Base-by-base conservation (phyloP, 1,140 invertebrate species). In the Magallana gigas region DNA sequence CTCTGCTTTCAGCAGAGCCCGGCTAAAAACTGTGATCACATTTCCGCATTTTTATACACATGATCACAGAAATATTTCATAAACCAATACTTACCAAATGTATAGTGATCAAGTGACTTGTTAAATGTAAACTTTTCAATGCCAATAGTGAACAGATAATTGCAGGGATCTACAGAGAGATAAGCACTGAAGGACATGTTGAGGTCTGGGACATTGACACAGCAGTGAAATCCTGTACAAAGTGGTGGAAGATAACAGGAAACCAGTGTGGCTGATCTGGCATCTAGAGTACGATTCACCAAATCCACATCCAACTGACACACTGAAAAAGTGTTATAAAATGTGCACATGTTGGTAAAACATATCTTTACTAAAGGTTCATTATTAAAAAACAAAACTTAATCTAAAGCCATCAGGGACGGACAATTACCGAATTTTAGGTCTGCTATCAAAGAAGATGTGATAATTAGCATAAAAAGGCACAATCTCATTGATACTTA, bases 81-180 rank as follows among this genome's bases (percentile, higher is more conserved):
- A 48, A 48, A 48, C 36, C 36, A 48, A 48, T 48, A 4, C 81
- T 58, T 62, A 36, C 87, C 89, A 84, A 87, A 90, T 1, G 60
- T 62, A 76, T 90, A 90, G 23, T 85, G 58, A 56, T 82, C 48
- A 16, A 90, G 86, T 14, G 89, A 85, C 6, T 68, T 68, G 57
- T 85, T 90, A n/a, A 83, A 90, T 23, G 59, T 29, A 11, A 87
- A 81, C 48, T 85, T 87, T 81, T 90, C 89, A 48, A 90, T 87
- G 7, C 89, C 89, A 23, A 90, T 76, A 29, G 71, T 87, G n/a
- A 90, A 59, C 8, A 83, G 23, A 64, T 85, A 90, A 56, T 85
- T 84, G 57, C 89, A 90, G 23, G 86, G 64, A 57, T 90, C 86
- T 6, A 90, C 57, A 18, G 84, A 36, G 8, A 85, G 16, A 71